Evolutionary conservation across 2,113 vertebrate genomes (phyloP).

Genomic region (Dicentrarchus labrax): DNA sequence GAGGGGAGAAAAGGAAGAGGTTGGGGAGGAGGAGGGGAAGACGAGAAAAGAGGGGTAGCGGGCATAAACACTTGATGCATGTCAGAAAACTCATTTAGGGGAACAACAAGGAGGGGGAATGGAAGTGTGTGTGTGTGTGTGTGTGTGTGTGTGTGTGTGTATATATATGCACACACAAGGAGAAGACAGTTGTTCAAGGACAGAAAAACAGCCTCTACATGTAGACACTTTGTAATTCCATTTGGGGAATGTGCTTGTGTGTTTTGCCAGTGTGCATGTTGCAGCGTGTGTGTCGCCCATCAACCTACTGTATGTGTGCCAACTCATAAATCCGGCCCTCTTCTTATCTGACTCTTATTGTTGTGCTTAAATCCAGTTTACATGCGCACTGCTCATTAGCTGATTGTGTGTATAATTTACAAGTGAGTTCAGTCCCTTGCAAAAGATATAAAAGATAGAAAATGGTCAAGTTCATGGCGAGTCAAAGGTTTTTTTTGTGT

Average conservation of each 20-base stretch:
- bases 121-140: conserved; percentile 50
- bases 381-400: conserved; percentile 75
- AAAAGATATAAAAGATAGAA: conserved; percentile 44
- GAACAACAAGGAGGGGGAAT: conserved; percentile 71
- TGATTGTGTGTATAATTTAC: conserved; percentile 78
- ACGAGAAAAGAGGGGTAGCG: conserved; percentile 57
- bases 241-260: conserved; percentile 62
- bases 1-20: conserved; percentile 19
- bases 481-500: conserved; percentile 19
- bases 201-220: conserved; percentile 71
- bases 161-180: conserved; percentile 40
- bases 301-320: conserved; percentile 49
- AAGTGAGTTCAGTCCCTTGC: conserved; percentile 51
- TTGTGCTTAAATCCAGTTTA: conserved; percentile 75
- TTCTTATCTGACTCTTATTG: conserved; percentile 66
- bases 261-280: conserved; percentile 37
- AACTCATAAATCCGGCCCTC: conserved; percentile 67
- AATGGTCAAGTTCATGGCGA: conserved; percentile 18
- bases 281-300: conserved; percentile 13
- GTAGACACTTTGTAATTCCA: conserved; percentile 73
- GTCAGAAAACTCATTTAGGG: conserved; percentile 93
- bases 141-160: conserved; percentile 49
- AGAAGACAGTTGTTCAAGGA: conserved; percentile 80
- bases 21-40: conserved; percentile 30
- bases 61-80: conserved; percentile 92